phyloP scores from a whole-genome alignment of 2,113 vertebrate species.

The Chaenogobius annularis region DNA sequence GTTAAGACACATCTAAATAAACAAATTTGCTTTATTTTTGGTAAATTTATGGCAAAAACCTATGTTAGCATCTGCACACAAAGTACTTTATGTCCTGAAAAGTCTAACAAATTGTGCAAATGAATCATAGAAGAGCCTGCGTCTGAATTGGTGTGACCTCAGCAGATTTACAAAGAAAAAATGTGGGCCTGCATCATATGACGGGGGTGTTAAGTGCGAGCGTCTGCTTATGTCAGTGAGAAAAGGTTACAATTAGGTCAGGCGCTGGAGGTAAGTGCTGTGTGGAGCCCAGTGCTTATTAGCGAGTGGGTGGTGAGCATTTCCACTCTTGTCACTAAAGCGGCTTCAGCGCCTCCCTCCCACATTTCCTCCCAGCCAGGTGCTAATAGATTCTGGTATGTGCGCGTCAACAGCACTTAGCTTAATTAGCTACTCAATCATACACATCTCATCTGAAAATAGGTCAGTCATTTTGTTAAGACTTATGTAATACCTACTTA shows the following conservation, averaged over 20 bases:
- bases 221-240: conserved; percentile 17
- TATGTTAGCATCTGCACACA: conserved; percentile 6
- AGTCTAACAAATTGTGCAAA: conserved; percentile 8
- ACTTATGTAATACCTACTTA: background rate
- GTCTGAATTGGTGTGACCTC: conserved; percentile 28
- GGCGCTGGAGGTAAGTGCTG: conserved; percentile 34
- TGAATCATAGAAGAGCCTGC: conserved; percentile 15
- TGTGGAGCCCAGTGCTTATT: conserved; percentile 48
- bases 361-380: conserved; percentile 27
- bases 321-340: conserved; percentile 43
- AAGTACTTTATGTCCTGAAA: background rate
- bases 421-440: conserved; percentile 16
- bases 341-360: conserved; percentile 19
- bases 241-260: conserved; percentile 42
- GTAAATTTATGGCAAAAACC: conserved; percentile 12
- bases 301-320: conserved; percentile 53
- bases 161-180: conserved; percentile 24
- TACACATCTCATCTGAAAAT: background rate
- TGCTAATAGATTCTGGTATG: conserved; percentile 43
- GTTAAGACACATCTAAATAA: conserved; percentile 33
- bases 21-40: conserved; percentile 43
- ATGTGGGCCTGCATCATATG: conserved; percentile 12
- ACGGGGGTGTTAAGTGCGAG: conserved; percentile 9
- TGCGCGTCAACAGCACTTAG: conserved; percentile 23
- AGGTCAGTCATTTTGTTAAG: conserved; percentile 3